Evolutionary conservation across 2,797 vertebrate species (phyloP).

Genomic region (Glyptemys insculpta): DNA sequence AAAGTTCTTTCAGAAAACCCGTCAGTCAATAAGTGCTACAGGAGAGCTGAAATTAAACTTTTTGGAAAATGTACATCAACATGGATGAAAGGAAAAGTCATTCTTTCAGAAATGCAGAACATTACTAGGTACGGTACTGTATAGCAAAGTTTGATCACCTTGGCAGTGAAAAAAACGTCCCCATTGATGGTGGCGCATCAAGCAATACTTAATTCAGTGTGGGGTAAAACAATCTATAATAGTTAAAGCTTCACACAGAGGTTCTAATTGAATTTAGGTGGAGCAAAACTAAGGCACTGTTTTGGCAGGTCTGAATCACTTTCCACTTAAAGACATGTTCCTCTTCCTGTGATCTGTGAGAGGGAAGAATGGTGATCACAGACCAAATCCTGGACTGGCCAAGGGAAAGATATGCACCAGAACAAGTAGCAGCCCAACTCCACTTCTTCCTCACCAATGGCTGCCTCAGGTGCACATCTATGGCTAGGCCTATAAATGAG

Average conservation of each 20-base stretch:
- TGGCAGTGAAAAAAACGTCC: conserved; percentile 52
- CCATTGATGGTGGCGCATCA: not conserved
- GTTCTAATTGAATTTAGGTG: conserved; percentile 75
- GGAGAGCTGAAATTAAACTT: not conserved
- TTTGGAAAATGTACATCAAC: not conserved
- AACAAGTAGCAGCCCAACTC: not conserved
- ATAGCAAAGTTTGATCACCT: not conserved
- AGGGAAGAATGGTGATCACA: not conserved
- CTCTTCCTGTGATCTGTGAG: not conserved
- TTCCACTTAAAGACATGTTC: conserved; percentile 38
- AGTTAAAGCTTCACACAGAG: conserved; percentile 62
- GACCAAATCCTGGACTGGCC: not conserved
- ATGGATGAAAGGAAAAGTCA: conserved; percentile 16
- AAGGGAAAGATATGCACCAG: not conserved
- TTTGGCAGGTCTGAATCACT: conserved; percentile 48
- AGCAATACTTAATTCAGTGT: conserved; percentile 49
- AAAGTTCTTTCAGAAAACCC: not conserved
- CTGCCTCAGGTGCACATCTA: not conserved
- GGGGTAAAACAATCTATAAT: conserved; percentile 36
- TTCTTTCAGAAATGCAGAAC: not conserved
- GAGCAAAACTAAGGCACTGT: conserved; percentile 67
- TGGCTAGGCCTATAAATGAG: fast-evolving
- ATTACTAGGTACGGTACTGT: not conserved
- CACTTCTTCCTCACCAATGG: not conserved
- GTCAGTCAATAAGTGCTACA: not conserved